Evolutionary conservation across 2,797 vertebrate species (phyloP).

Genomic region (Rhinichthys osculus): DNA sequence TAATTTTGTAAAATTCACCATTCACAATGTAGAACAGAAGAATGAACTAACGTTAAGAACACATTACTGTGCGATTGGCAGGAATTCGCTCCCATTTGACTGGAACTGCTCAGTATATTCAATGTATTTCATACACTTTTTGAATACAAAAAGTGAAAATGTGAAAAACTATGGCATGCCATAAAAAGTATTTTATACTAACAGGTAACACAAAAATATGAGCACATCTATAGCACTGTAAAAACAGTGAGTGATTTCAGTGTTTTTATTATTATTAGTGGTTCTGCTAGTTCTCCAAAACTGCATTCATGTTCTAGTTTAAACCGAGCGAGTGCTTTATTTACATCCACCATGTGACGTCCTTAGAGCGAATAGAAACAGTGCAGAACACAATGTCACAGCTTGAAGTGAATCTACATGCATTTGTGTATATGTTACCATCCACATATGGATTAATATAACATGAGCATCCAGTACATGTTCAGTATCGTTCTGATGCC

Average conservation of each 20-base stretch:
- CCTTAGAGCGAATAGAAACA: neutral
- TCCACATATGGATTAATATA: neutral
- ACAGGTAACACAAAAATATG: neutral
- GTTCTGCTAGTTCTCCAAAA: neutral
- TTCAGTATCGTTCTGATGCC: neutral
- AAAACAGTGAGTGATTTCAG: conserved; percentile 1
- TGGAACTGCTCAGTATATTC: neutral
- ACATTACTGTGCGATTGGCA: neutral
- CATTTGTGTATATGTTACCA: neutral
- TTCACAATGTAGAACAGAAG: neutral
- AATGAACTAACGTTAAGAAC: neutral
- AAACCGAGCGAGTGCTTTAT: neutral
- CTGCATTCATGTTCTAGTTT: neutral
- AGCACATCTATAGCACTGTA: neutral
- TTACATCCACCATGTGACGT: neutral
- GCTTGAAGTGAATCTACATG: conserved; percentile 8
- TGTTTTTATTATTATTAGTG: neutral
- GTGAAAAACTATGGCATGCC: neutral
- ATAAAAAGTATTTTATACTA: neutral
- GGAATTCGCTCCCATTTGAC: neutral
- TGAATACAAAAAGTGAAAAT: neutral
- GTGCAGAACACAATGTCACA: neutral
- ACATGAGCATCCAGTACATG: neutral
- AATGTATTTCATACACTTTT: neutral
- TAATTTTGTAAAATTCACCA: neutral